These are phyloP conservation scores for Zeus faber DNA, from an alignment of 2,113 vertebrate genomes.

Conservation along the genomic window DNA sequence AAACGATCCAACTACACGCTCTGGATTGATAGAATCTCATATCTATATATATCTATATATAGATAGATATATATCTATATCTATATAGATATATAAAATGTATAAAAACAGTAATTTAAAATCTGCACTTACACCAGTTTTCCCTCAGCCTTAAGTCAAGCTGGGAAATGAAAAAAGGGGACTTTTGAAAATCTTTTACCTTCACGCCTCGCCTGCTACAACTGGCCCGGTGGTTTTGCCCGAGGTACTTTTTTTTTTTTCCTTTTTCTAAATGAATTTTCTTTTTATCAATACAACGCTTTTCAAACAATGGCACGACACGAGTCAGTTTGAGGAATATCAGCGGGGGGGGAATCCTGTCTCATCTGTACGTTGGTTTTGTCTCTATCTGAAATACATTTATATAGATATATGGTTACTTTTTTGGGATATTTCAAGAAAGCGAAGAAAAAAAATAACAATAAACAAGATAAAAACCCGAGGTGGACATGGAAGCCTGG, in stretches of 20 bases:
- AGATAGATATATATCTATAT: background rate
- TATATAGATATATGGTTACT: constrained; percentile 22
- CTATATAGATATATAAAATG: constrained; percentile 40
- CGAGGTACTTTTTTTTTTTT: constrained; percentile 33
- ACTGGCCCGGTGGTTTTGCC: constrained; percentile 68
- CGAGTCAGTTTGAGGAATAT: constrained; percentile 59
- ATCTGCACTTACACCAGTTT: constrained; percentile 60
- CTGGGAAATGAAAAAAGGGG: constrained; percentile 39
- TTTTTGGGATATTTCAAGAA: constrained; percentile 48
- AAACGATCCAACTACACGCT: constrained; percentile 69
- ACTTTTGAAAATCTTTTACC: constrained; percentile 64
- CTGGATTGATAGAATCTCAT: constrained; percentile 68
- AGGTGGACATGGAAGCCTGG: constrained; percentile 66
- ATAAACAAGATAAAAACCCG: constrained; percentile 42
- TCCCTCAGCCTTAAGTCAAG: constrained; percentile 46
- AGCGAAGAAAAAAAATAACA: too few species aligned
- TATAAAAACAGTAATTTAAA: constrained; percentile 66
- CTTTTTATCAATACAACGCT: too few species aligned
- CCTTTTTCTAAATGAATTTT: constrained; percentile 53
- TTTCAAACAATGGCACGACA: constrained; percentile 73
- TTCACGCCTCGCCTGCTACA: constrained; percentile 74
- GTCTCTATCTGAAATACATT: constrained; percentile 17
- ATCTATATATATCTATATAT: background rate
- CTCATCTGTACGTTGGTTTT: constrained; percentile 26
- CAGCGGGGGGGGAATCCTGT: constrained; percentile 64